Evolutionary conservation across 2,797 vertebrate species (phyloP), one percentile per base, ranked within the genome.

Genomic region (Silurus aristotelis): DNA sequence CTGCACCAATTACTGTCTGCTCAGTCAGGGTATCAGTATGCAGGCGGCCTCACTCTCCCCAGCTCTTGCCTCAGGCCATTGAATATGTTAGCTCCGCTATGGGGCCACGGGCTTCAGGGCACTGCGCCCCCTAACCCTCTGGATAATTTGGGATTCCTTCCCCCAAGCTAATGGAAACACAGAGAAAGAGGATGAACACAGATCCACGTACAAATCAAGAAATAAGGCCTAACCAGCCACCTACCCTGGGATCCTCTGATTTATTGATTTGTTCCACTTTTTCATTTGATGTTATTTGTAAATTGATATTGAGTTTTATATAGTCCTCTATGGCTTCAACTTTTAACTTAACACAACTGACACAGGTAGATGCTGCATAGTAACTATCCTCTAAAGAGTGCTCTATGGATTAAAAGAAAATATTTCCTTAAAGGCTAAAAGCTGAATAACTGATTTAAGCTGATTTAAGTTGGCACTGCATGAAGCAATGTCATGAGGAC

Each of bases 61-160:
- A 94, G 94, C 93, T 94, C 93, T 95, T 79, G 97, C 97, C 96
- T 95, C 95, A 95, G 97, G 97, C 97, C 96, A 97, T 94, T 96
- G 97, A 97, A 98, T 98, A 95, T 94, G 96, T 98, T 97, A 98
- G 91, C 91, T 94, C 94, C 89, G 92, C 94, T 93, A 92, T 94
- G 93, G 94, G 95, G 94, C 93, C 91, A 87, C 89, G 94, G 94
- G 94, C 95, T 95, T 92, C 90, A 91, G 96, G 95, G 94, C 95
- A 95, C 93, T 89, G 89, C 86, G 93, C 93, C 95, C 94, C 91
- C 60, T 96, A 95, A 95, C 95, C 95, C 93, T 83, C 92, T 94
- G 95, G 95, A 96, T 95, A 95, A 97, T 96, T 97, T 95, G 96
- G 96, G 96, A 97, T 96, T 97, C 96, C 93, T 93, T 92, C 80